Conservation (phyloP, 2,797 vertebrate species). For the Emys orbicularis region DNA sequence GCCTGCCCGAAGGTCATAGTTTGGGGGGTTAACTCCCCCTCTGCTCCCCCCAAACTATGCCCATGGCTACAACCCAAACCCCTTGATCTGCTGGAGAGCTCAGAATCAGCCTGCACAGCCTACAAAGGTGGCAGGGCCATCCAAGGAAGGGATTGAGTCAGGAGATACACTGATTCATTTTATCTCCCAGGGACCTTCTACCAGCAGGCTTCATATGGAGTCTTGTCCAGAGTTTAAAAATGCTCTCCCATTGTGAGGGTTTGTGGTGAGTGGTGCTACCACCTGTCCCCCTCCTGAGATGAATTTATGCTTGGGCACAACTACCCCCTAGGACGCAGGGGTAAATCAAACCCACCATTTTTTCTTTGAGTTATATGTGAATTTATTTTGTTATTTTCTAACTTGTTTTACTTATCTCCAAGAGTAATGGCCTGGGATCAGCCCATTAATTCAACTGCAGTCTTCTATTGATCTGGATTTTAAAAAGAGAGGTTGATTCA, state of each 20-base stretch:
- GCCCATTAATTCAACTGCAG: not conserved
- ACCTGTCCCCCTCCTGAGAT: not conserved
- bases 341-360: slow-evolving; percentile 1
- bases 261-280: not conserved
- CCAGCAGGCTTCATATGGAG: not conserved
- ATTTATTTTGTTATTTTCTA: slow-evolving; percentile 31
- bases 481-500: not conserved
- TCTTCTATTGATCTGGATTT: not conserved
- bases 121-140: accelerated
- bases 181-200: not conserved
- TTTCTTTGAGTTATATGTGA: slow-evolving; percentile 42
- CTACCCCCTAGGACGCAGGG: not conserved
- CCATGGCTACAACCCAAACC: not conserved
- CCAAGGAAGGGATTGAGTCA: accelerated
- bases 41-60: not conserved
- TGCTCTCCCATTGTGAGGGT: not conserved
- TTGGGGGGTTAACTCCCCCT: not conserved
- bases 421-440: slow-evolving; percentile 39
- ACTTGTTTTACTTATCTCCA: slow-evolving; percentile 57
- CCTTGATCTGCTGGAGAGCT: accelerated
- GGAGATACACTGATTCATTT: not conserved
- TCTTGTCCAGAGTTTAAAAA: not conserved
- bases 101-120: accelerated
- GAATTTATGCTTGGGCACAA: not conserved
- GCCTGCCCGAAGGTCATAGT: not conserved